phyloP scores from a whole-genome alignment of 1,140 invertebrate species.

The Leptinotarsa lineolata region DNA sequence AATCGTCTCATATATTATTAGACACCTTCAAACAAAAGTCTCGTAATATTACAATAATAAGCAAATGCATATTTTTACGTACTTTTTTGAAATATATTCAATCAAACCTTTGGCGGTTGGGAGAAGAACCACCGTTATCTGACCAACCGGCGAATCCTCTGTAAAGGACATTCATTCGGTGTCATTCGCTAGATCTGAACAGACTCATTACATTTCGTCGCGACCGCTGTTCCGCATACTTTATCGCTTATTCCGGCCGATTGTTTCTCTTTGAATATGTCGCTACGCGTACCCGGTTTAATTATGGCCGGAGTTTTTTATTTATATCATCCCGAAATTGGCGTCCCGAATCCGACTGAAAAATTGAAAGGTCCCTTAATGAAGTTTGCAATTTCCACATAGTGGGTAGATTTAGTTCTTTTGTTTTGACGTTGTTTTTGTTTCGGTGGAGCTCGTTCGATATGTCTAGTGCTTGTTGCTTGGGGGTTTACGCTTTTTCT shows the following conservation, averaged over 20 bases:
- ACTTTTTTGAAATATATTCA: too few species aligned
- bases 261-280: conserved; percentile 4
- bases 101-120: too few species aligned
- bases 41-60: too few species aligned
- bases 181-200: neutral
- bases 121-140: too few species aligned
- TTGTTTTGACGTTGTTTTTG: neutral
- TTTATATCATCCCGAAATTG: conserved; percentile 4
- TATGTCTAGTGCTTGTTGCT: neutral
- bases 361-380: conserved; percentile 20
- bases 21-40: too few species aligned
- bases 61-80: too few species aligned
- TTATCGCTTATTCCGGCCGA: neutral
- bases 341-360: conserved; percentile 7
- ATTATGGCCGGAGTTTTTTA: conserved; percentile 12
- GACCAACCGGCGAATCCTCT: too few species aligned
- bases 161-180: too few species aligned
- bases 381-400: conserved; percentile 19
- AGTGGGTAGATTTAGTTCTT: neutral
- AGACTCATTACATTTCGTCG: neutral
- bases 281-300: conserved; percentile 10
- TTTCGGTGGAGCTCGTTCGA: neutral
- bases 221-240: neutral
- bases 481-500: too few species aligned
- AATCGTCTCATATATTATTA: too few species aligned